A percentile compares a stretch with the other conserved stretches of the same genome.
Conservation (phyloP, 2,888 invertebrate species). For the Microchrysa polita region DNA sequence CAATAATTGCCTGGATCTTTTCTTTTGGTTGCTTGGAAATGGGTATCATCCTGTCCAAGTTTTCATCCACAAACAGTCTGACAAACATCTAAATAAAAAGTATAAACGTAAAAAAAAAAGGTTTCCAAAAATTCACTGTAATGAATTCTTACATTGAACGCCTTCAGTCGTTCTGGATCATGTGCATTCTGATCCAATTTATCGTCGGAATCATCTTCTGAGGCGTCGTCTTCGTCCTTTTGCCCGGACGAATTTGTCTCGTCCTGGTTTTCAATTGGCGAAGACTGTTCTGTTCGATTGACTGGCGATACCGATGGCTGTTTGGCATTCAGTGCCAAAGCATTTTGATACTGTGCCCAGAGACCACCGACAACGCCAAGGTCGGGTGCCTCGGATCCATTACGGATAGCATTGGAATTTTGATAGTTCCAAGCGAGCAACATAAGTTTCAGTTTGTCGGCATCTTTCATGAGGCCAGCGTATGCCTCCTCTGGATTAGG, state of each 20-base stretch:
- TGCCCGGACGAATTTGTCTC: slow-evolving; percentile 90
- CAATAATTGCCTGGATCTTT: slow-evolving; percentile 96
- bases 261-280: slow-evolving; percentile 71
- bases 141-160: slow-evolving; percentile 84
- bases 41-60: slow-evolving; percentile 94
- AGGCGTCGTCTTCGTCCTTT: slow-evolving; percentile 83
- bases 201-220: slow-evolving; percentile 91
- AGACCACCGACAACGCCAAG: slow-evolving; percentile 73
- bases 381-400: slow-evolving; percentile 66
- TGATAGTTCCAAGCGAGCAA: slow-evolving; percentile 89
- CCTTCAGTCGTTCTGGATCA: slow-evolving; percentile 94
- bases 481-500: slow-evolving; percentile 58
- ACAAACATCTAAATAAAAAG: slow-evolving; percentile 88
- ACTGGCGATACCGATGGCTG: slow-evolving; percentile 67
- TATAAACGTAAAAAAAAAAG: too few species aligned
- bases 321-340: slow-evolving; percentile 75
- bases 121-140: background rate
- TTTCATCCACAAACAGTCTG: slow-evolving; percentile 95
- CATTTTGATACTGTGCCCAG: slow-evolving; percentile 88
- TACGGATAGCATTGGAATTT: slow-evolving; percentile 76
- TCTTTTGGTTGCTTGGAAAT: slow-evolving; percentile 98
- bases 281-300: slow-evolving; percentile 70
- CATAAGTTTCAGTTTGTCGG: slow-evolving; percentile 88
- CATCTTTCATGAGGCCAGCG: slow-evolving; percentile 74
- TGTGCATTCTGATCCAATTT: slow-evolving; percentile 87